Percentiles rank a stretch among this genome's conserved stretches.
phyloP scores from a whole-genome alignment of 2,888 invertebrate species.

The Capitulum mitella region DNA sequence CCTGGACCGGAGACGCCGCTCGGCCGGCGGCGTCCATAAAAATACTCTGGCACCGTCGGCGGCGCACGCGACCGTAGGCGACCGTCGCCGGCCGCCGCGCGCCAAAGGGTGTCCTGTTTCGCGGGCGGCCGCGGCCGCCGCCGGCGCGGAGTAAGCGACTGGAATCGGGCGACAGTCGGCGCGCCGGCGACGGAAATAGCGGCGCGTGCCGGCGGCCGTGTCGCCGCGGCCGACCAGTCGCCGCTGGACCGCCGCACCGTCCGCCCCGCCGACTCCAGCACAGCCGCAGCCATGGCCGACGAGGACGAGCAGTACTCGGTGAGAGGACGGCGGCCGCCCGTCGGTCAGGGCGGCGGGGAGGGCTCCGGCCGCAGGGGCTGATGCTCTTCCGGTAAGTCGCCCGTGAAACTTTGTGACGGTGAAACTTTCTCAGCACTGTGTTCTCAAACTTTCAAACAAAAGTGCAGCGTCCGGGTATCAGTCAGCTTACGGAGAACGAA shows the following conservation, averaged over 20 bases:
- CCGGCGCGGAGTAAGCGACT: conserved; percentile 9
- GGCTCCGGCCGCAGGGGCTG: too few species aligned
- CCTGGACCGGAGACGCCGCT: not conserved
- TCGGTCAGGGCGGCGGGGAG: too few species aligned
- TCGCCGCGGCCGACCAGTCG: not conserved
- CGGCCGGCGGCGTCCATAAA: not conserved
- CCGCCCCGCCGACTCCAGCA: not conserved
- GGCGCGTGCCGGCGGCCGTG: not conserved
- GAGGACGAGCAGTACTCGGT: conserved; percentile 9
- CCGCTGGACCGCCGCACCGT: not conserved
- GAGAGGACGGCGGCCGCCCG: not conserved
- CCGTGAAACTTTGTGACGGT: too few species aligned
- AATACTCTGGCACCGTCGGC: not conserved
- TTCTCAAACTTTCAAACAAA: too few species aligned
- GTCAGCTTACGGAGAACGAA: too few species aligned
- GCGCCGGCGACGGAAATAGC: not conserved
- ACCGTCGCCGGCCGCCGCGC: not conserved
- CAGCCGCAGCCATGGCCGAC: not conserved
- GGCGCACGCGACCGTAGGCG: not conserved
- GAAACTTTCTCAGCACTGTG: too few species aligned
- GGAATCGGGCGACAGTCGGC: not conserved
- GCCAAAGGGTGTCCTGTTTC: conserved; percentile 9
- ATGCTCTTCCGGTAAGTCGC: too few species aligned
- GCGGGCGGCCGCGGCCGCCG: too few species aligned
- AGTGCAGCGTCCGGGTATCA: too few species aligned